These are phyloP conservation scores for Ranitomeya variabilis DNA, from an alignment of 2,113 vertebrate species.

Conservation along the genomic window DNA sequence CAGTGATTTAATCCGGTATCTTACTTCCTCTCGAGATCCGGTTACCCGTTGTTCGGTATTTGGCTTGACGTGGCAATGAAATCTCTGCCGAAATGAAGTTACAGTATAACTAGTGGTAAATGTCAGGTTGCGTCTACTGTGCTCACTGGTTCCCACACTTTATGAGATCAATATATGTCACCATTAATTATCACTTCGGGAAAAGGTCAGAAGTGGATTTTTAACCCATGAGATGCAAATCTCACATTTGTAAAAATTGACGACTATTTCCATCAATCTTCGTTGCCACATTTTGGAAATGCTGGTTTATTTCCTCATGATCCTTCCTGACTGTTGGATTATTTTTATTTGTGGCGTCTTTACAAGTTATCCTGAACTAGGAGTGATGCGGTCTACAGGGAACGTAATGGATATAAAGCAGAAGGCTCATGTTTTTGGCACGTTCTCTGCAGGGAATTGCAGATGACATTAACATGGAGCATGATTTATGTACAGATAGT, in stretches of 20 bases:
- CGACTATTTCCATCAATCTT: not conserved
- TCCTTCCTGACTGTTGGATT: not conserved
- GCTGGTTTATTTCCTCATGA: not conserved
- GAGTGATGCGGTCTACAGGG: conserved; percentile 1
- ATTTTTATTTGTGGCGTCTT: not conserved
- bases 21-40: not conserved
- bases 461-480: not conserved
- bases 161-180: conserved; percentile 31
- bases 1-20: no score
- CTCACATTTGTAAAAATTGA: not conserved
- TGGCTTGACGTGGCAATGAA: not conserved
- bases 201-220: conserved; percentile 20
- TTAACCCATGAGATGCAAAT: not conserved
- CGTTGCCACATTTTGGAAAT: not conserved
- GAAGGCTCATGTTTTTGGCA: conserved; percentile 14
- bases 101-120: conserved; percentile 11
- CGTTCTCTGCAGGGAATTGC: not conserved
- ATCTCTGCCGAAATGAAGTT: not conserved
- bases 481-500: conserved; percentile 13
- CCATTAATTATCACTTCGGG: not conserved
- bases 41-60: not conserved
- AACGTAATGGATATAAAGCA: conserved; percentile 3
- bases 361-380: not conserved
- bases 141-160: conserved; percentile 17
- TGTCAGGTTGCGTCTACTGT: not conserved